These are phyloP conservation scores for Crambe crambe DNA, from an alignment of 37 sponge, comb jelly and placozoan genomes.

Conservation along the genomic window DNA sequence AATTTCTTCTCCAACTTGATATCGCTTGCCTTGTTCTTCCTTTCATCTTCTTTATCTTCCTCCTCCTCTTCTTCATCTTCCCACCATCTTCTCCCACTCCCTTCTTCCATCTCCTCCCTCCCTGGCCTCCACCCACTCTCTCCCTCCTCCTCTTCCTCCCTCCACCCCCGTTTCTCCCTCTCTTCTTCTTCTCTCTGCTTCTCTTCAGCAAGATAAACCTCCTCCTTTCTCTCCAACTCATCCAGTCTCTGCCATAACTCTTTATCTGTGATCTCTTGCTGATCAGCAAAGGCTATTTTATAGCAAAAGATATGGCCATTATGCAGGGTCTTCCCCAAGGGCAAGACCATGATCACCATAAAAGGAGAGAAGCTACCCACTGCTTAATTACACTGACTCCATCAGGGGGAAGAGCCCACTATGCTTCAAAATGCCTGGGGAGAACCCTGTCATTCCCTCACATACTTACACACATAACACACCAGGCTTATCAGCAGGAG, in stretches of 20 bases:
- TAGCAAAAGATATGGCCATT: too few relatives aligned
- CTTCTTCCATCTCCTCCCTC: background rate
- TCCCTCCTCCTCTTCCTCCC: background rate
- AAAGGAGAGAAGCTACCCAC: too few relatives aligned
- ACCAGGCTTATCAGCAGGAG: too few relatives aligned
- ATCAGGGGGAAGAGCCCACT: too few relatives aligned
- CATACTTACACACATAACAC: too few relatives aligned
- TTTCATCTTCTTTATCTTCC: background rate
- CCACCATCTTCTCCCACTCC: background rate
- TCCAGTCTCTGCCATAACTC: constrained; percentile 48
- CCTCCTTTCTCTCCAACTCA: constrained; percentile 57
- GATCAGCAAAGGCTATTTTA: background rate
- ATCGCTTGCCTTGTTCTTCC: too few relatives aligned
- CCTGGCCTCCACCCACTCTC: constrained; percentile 25
- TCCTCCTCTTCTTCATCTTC: background rate
- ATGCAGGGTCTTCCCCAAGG: too few relatives aligned
- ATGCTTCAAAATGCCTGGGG: too few relatives aligned
- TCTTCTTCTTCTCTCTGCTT: constrained; percentile 10
- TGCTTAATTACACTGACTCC: too few relatives aligned
- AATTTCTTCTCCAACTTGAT: too few relatives aligned
- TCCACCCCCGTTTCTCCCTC: background rate
- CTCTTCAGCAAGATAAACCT: constrained; percentile 14
- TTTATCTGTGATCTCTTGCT: background rate
- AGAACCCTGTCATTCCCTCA: too few relatives aligned
- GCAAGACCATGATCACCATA: too few relatives aligned